Conservation (phyloP, 2,888 invertebrate genomes). For the Campaea margaritaria region DNA sequence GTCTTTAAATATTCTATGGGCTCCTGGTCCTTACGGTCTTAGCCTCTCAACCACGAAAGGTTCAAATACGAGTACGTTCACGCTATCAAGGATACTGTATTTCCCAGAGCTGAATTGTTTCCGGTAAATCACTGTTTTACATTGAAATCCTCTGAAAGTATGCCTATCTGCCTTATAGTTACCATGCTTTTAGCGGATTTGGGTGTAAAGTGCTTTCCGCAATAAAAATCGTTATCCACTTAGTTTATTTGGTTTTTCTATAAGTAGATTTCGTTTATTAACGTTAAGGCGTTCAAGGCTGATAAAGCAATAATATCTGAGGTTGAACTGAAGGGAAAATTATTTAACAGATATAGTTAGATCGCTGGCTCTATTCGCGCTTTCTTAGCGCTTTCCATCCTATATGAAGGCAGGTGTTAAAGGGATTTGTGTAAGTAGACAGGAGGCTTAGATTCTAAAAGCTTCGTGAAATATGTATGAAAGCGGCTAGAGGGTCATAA, state of each 20-base stretch:
- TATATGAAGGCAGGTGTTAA: background rate
- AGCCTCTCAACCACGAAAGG: too few species aligned
- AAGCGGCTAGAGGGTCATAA: conserved; percentile 16
- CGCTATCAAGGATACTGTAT: too few species aligned
- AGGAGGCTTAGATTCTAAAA: conserved; percentile 12
- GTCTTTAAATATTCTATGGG: too few species aligned
- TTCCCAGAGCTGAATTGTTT: too few species aligned
- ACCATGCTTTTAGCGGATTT: conserved; percentile 34
- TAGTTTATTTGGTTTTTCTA: conserved; percentile 43
- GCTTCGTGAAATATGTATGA: conserved; percentile 20
- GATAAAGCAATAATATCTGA: conserved; percentile 16
- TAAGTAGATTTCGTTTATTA: conserved; percentile 42
- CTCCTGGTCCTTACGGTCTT: too few species aligned
- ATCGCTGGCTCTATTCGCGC: background rate
- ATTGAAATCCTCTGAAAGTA: conserved; percentile 1
- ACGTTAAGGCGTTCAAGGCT: conserved; percentile 42
- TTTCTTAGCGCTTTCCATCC: background rate
- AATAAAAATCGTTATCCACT: conserved; percentile 51
- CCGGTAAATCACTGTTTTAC: too few species aligned
- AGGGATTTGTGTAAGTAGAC: background rate
- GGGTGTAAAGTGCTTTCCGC: conserved; percentile 51
- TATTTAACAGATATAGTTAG: conserved; percentile 16
- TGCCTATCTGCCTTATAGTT: background rate
- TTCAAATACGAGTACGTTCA: too few species aligned
- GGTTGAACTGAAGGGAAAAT: conserved; percentile 22